phyloP scores from a whole-genome alignment of 2,797 vertebrate species.

The Myoxocephalus aenaeus region DNA sequence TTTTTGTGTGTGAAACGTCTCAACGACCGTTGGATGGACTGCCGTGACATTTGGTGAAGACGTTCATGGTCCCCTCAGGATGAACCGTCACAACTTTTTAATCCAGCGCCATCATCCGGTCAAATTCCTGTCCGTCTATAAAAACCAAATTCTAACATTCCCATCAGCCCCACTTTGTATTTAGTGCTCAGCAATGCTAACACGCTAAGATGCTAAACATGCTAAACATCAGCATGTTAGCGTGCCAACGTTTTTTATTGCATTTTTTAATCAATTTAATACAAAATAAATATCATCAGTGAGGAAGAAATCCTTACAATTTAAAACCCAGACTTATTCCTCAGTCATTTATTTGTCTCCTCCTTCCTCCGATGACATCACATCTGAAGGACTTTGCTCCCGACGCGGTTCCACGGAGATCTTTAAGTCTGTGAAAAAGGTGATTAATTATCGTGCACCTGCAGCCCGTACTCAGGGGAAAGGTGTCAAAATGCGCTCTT shows the following conservation, averaged over 20 bases:
- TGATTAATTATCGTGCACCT: constrained; percentile 16
- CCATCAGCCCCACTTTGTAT: too few species aligned
- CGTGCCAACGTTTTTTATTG: neutral
- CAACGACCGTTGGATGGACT: too few species aligned
- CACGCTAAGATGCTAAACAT: too few species aligned
- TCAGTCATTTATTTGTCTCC: neutral
- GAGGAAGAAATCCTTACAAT: neutral
- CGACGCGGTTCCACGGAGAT: constrained; percentile 16
- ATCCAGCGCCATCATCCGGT: too few species aligned
- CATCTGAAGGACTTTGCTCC: neutral
- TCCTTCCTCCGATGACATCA: neutral
- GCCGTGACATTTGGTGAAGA: too few species aligned
- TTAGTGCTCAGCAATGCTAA: too few species aligned
- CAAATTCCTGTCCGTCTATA: too few species aligned
- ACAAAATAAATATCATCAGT: neutral
- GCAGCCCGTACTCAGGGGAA: neutral
- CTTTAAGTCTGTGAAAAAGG: neutral
- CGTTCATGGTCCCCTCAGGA: too few species aligned
- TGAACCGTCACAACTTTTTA: too few species aligned
- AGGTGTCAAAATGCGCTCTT: constrained; percentile 2
- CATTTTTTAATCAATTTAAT: neutral
- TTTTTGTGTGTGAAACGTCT: too few species aligned
- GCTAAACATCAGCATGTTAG: too few species aligned
- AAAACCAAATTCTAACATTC: too few species aligned
- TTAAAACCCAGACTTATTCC: neutral